Conservation (phyloP, 2,113 vertebrate species). For the Pipra filicauda region DNA sequence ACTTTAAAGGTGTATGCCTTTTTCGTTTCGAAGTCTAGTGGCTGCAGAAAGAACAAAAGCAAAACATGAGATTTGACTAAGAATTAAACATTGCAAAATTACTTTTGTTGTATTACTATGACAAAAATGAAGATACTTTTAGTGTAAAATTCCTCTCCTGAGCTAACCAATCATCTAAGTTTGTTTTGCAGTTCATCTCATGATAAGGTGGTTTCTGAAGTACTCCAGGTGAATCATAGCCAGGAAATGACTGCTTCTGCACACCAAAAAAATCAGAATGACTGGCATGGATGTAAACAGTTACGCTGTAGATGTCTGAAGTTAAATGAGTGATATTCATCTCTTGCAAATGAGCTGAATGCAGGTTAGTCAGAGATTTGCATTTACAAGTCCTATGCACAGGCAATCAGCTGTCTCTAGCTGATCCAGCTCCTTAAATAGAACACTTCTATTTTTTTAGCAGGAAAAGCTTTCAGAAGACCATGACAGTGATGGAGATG, state of each 20-base stretch:
- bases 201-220: neutral
- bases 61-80: neutral
- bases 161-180: neutral
- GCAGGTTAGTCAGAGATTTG: neutral
- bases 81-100: neutral
- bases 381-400: neutral
- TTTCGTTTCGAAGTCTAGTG: conserved; percentile 94
- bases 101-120: neutral
- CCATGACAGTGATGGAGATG: neutral
- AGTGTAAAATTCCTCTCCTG: neutral
- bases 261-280: neutral
- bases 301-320: neutral
- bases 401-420: neutral
- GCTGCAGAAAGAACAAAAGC: conserved; percentile 68
- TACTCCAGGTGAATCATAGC: neutral
- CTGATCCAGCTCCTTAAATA: neutral
- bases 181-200: neutral
- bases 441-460: neutral
- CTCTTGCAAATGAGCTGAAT: neutral
- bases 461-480: neutral
- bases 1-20: conserved; percentile 98
- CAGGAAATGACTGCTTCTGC: neutral
- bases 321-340: neutral
- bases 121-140: neutral
- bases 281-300: conserved; percentile 12